Percentiles rank a stretch among this genome's conserved stretches.
phyloP scores from a whole-genome alignment of 53 echinoderm and acorn worm species.

The Mesocentrotus franciscanus region DNA sequence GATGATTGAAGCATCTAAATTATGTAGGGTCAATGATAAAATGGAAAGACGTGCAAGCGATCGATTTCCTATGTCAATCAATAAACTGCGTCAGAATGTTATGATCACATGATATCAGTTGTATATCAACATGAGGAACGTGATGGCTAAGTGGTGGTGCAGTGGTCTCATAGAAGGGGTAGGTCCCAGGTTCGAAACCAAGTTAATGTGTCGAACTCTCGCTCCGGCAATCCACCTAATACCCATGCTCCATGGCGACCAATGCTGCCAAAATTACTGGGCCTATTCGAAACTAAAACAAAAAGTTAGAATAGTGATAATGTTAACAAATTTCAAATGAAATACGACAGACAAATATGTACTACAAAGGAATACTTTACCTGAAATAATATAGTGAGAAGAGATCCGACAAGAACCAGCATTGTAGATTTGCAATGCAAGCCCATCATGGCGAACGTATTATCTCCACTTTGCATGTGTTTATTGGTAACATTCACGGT shows the following conservation, averaged over 20 bases:
- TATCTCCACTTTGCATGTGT: neutral
- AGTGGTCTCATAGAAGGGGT: no score
- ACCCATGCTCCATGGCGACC: no score
- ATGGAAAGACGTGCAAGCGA: neutral
- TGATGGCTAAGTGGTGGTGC: no score
- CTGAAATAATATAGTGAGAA: neutral
- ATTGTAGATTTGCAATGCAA: neutral
- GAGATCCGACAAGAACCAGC: neutral
- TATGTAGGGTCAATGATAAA: neutral
- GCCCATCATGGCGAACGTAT: neutral
- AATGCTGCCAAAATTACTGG: neutral
- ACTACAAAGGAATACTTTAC: neutral
- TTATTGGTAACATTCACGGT: neutral
- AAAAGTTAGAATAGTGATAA: no score
- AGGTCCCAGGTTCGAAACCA: no score
- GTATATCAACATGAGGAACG: neutral
- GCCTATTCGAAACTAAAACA: no score
- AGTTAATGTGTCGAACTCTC: no score
- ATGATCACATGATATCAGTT: neutral
- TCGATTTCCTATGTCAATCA: neutral
- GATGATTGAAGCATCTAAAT: neutral
- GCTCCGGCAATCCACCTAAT: no score
- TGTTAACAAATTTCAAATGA: no score
- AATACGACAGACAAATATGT: neutral
- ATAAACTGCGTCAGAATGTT: neutral